These are phyloP conservation scores for Heteromurus nitidus DNA, from an alignment of 2,888 invertebrate species.

Conservation along the genomic window DNA sequence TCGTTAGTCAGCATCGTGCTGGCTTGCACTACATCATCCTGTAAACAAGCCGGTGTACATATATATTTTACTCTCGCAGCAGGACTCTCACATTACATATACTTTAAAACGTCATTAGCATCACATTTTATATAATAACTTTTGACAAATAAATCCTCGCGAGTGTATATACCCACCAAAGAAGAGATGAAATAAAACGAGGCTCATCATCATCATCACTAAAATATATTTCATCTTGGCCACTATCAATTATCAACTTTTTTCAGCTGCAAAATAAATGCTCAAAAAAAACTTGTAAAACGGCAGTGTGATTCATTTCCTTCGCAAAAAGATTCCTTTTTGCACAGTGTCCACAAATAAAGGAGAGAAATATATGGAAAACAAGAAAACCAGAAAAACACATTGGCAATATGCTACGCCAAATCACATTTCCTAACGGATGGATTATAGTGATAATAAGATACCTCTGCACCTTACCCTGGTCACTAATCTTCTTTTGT, in stretches of 20 bases:
- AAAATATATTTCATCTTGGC: too few species aligned
- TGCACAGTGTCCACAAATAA: neutral
- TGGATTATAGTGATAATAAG: too few species aligned
- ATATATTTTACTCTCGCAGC: neutral
- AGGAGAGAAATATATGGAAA: neutral
- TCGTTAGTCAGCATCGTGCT: neutral
- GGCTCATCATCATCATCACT: neutral
- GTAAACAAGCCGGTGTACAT: neutral
- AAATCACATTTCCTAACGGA: too few species aligned
- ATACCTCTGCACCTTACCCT: too few species aligned
- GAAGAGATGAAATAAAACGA: neutral
- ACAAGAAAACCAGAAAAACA: constrained; percentile 4
- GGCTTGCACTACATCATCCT: neutral
- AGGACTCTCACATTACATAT: neutral
- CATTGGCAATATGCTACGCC: too few species aligned
- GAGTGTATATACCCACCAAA: neutral
- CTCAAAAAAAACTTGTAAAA: neutral
- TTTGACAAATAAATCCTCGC: constrained; percentile 17
- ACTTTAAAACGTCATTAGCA: constrained; percentile 27
- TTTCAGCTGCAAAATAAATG: neutral
- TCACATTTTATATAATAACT: constrained; percentile 24
- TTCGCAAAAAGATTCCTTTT: neutral
- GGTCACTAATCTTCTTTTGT: too few species aligned
- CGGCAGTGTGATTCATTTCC: neutral
- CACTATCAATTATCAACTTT: constrained; percentile 16